Evolutionary conservation across 2,113 vertebrate species (phyloP), one percentile per base, ranked within the genome.

Genomic region (Bubo bubo): DNA sequence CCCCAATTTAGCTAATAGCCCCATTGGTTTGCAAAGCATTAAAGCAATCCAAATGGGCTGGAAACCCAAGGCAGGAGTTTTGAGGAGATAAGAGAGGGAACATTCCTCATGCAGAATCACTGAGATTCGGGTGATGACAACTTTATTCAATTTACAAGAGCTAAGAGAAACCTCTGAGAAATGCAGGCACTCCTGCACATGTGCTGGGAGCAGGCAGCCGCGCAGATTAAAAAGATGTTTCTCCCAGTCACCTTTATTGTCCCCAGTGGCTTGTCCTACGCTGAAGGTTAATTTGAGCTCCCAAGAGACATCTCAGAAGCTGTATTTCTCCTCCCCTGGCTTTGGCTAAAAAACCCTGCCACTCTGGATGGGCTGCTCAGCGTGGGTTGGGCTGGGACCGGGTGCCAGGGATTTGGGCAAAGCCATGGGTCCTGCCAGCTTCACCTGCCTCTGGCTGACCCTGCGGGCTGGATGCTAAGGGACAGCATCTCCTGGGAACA

Each of bases 71-170:
- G 85, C 67, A 73, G 81, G 88, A 94, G 72, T 55, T 80, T 71
- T 14, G 72, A 47, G 34, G 75, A 88, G 90, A 82, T 79, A 91
- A 91, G 52, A 47, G 79, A 62, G 63, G 67, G 60, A 43, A 55
- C 47, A 34, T 62, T 75, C 72, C 55, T 91, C 74, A 30, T 19
- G 64, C 45, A 58, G 86, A 86, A 43, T 28, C 1, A 8, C 74
- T 60, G 68, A 71, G 74, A 67, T 88, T 56, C 66, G 52, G 79
- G 50, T 20, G 66, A 71, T 73, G 67, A 68, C 84, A 86, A 79
- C 62, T 82, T 89, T n/a, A 75, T 95, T 79, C 70, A 34, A 67
- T 79, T 86, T 67, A 11, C 63, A 63, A 64, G 70, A 91, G 79
- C 39, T 17, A 35, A 71, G 49, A 64, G 59, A 55, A 82, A 77